Conservation (phyloP, 2,113 vertebrate genomes). For the Pelvicachromis taeniatus region DNA sequence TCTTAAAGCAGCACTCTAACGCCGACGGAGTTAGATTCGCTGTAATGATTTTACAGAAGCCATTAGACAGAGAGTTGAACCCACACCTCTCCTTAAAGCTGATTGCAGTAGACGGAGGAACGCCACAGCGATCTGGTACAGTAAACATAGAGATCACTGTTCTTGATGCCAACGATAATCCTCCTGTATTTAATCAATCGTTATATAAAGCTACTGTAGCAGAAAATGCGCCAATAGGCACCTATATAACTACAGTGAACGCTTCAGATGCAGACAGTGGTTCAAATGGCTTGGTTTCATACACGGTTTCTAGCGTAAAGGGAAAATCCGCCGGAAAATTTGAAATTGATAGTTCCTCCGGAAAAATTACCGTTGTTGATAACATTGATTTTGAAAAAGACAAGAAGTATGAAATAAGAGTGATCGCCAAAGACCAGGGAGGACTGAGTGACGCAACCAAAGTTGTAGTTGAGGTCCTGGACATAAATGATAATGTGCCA, state of each 20-base stretch:
- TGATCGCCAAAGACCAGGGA: constrained; percentile 52
- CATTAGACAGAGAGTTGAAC: constrained; percentile 61
- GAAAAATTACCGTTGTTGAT: constrained; percentile 37
- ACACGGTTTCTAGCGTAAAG: constrained; percentile 20
- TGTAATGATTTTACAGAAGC: constrained; percentile 72
- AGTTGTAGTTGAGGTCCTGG: constrained; percentile 52
- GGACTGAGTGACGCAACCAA: constrained; percentile 44
- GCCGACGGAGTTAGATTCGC: constrained; percentile 52
- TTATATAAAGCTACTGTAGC: constrained; percentile 44
- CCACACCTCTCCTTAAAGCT: constrained; percentile 23
- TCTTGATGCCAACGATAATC: constrained; percentile 33
- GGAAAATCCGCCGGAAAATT: constrained; percentile 10
- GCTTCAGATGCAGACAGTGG: constrained; percentile 58
- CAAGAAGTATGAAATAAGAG: constrained; percentile 50
- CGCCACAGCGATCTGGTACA: constrained; percentile 41
- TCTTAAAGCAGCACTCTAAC: constrained; percentile 56
- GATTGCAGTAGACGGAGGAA: constrained; percentile 37
- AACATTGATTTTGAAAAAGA: constrained; percentile 61
- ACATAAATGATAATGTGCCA: constrained; percentile 62
- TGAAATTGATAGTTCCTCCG: constrained; percentile 38
- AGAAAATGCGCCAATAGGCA: constrained; percentile 35
- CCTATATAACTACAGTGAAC: constrained; percentile 50
- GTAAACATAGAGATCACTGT: constrained; percentile 25
- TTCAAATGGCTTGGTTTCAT: constrained; percentile 30
- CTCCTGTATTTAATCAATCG: constrained; percentile 50